These are phyloP conservation scores for Yponomeuta malinellus DNA, from an alignment of 2,888 invertebrate genomes.

Conservation along the genomic window DNA sequence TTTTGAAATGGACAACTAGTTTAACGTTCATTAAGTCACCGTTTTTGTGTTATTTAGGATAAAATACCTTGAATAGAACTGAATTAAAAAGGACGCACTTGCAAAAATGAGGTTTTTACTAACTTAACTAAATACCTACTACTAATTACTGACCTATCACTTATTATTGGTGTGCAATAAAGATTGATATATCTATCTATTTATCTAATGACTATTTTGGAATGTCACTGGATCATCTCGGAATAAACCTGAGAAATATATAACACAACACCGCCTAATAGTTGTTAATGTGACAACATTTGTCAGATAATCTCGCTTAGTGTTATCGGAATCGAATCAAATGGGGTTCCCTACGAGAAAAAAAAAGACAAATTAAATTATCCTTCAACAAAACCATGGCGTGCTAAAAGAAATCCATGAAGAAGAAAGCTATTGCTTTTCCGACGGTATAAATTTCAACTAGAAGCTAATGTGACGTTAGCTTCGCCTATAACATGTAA, in stretches of 20 bases:
- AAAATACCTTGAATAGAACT: too few relatives aligned
- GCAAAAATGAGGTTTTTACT: too few relatives aligned
- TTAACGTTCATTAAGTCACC: too few relatives aligned
- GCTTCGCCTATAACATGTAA: background rate
- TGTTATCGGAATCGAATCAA: background rate
- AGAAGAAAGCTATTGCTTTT: background rate
- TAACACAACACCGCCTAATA: background rate
- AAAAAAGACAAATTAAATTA: background rate
- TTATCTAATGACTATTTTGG: background rate
- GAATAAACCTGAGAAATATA: background rate
- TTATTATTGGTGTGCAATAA: too few relatives aligned
- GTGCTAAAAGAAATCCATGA: background rate
- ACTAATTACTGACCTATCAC: too few relatives aligned
- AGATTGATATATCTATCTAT: too few relatives aligned
- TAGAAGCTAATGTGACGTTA: slow-evolving; percentile 1
- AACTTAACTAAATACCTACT: too few relatives aligned
- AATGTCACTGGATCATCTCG: background rate
- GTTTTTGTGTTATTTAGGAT: too few relatives aligned
- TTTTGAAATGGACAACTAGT: too few relatives aligned
- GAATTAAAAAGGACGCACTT: too few relatives aligned
- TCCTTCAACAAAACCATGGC: background rate
- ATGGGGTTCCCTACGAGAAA: background rate
- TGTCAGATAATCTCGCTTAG: slow-evolving; percentile 1
- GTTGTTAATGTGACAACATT: slow-evolving; percentile 11
- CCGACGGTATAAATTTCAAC: background rate